Conservation (phyloP, 1,140 invertebrate genomes). For the Diorhabda sublineata region DNA sequence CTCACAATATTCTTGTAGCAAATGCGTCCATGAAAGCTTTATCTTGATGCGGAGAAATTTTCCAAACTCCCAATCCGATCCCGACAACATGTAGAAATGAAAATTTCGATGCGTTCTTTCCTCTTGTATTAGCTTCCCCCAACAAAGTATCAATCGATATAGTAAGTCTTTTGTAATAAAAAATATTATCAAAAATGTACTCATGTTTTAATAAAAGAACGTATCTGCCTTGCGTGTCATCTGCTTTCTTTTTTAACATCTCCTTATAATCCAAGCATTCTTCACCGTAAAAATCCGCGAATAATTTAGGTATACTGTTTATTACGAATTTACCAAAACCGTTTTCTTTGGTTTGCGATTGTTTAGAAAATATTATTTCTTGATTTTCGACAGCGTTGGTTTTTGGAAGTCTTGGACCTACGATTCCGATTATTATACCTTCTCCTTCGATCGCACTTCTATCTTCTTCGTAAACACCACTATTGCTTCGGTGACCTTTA, state of each 20-base stretch:
- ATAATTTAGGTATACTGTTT: slow-evolving; percentile 44
- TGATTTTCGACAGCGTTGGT: slow-evolving; percentile 49
- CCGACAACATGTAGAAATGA: slow-evolving; percentile 47
- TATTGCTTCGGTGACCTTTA: slow-evolving; percentile 34
- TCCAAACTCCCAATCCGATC: slow-evolving; percentile 53
- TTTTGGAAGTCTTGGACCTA: slow-evolving; percentile 49
- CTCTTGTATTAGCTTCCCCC: slow-evolving; percentile 42
- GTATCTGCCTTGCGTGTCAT: slow-evolving; percentile 16
- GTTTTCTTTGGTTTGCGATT: slow-evolving; percentile 47
- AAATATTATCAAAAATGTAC: slow-evolving; percentile 37
- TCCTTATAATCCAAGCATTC: slow-evolving; percentile 26
- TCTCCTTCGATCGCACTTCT: slow-evolving; percentile 29
- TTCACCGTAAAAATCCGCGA: slow-evolving; percentile 38
- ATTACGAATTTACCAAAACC: slow-evolving; percentile 46
- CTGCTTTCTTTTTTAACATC: slow-evolving; percentile 8
- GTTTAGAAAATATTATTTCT: slow-evolving; percentile 47
- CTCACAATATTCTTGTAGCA: slow-evolving; percentile 44
- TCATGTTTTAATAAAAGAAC: slow-evolving; percentile 19
- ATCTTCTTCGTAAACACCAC: slow-evolving; percentile 19
- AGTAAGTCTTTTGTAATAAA: slow-evolving; percentile 38
- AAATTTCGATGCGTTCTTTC: slow-evolving; percentile 28
- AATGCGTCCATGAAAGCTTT: slow-evolving; percentile 50
- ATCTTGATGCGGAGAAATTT: slow-evolving; percentile 47
- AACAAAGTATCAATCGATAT: slow-evolving; percentile 41
- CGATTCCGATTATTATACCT: slow-evolving; percentile 43